These are phyloP conservation scores for Quiscalus mexicanus DNA, from an alignment of 2,113 vertebrate species.

Conservation along the genomic window DNA sequence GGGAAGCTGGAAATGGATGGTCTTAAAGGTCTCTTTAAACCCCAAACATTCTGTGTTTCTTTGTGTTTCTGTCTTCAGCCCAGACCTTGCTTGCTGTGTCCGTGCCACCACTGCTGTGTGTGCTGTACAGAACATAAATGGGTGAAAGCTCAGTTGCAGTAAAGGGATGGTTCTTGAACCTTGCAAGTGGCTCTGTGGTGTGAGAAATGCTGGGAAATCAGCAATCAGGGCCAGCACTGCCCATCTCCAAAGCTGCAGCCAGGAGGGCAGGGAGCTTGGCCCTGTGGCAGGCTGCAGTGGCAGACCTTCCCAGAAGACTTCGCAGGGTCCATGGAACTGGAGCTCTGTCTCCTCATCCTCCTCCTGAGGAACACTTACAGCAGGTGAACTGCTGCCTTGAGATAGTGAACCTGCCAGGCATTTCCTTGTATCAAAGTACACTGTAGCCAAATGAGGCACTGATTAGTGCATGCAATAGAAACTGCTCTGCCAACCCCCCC, in stretches of 20 bases:
- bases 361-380: background rate
- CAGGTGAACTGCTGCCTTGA: background rate
- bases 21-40: background rate
- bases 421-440: slow-evolving; percentile 13
- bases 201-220: background rate
- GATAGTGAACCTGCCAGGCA: background rate
- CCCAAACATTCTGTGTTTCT: background rate
- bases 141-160: background rate
- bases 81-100: background rate
- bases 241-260: background rate
- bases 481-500: background rate
- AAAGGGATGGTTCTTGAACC: background rate
- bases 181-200: background rate
- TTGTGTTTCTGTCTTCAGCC: background rate
- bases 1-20: background rate
- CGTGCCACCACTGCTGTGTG: accelerated
- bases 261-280: background rate
- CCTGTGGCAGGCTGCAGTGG: accelerated
- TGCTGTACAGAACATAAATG: background rate
- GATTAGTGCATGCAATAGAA: background rate
- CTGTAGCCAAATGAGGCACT: background rate
- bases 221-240: accelerated
- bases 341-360: background rate
- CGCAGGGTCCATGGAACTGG: accelerated
- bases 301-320: background rate